Base-by-base conservation (phyloP, 2,888 invertebrate genomes). In the Pycnomerus fuliginosus region DNA sequence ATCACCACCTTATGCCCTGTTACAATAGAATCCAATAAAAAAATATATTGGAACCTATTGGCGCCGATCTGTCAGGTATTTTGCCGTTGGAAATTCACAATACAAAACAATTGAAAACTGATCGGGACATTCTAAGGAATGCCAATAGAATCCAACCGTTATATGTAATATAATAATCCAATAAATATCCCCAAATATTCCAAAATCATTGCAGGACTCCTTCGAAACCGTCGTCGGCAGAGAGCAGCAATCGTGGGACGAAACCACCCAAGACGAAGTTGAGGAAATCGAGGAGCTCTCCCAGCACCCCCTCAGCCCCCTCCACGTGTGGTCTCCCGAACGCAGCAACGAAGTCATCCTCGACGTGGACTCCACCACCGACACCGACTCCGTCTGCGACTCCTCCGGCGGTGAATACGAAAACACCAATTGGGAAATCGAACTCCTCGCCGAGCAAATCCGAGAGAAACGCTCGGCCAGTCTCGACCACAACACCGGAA, bases 281-380 rank as follows among this genome's bases (percentile, higher is more conserved):
- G 74, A 83, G 61, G 84, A 85, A 58, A 73, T 85, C 59, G 80
- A 82, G 55, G 84, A 85, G 53, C 70, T 85, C 13, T 81, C 83
- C 4, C 61, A 58, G 36, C 56, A 49, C 24, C 57, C 60, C 3
- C 44, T 64, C 15, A 53, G 51, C 8, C 70, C 70, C 3, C 53
- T 64, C 16, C 63, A 62, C 17, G 48, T 56, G 3, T 67, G 67
- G 65, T 3, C 16, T 5, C 32, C 24, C 3, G 17, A 37, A 23
- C 52, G 55, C 15, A 51, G 60, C 36, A n/a, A n/a, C n/a, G n/a
- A n/a, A n/a, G 60, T 66, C 3, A 59, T 68, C 11, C 31, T 70
- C 8, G 64, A 69, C 30, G 61, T 70, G 32, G 70, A 70, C 42
- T 69, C 70, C 3, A 58, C 67, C 3, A 70, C 69, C 13, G 70